Base-by-base conservation (phyloP, 2,797 vertebrate species). In the Rhinogobio ventralis region DNA sequence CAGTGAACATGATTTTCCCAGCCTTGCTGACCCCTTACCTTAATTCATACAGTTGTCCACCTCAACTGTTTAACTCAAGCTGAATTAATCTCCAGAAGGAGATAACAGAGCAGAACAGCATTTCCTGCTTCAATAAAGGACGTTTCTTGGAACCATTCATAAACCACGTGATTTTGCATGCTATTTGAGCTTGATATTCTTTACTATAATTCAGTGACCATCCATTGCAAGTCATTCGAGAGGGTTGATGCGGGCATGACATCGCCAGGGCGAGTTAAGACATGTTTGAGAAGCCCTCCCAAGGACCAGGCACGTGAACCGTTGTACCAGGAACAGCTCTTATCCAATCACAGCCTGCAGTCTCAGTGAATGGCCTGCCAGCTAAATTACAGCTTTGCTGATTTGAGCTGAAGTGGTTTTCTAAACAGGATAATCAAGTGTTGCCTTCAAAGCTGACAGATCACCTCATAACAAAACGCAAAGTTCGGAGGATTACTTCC, bases 281-380 rank as follows among this genome's bases (percentile, higher is more conserved):
- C 95, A 92, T 95, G 95, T 85, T 87, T 73, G 83, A 85, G 79
- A 85, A 88, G 90, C 90, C 92, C 94, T 94, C 94, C 94, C 93
- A 94, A 93, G 93, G 93, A 92, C 93, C 93, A 89, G 91, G 92
- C 88, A 79, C 83, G 84, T 82, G 49, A 36, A 62, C 57, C 2
- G 39, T 75, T 86, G 85, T 85, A 82, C 78, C 85, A 82, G 81
- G 28, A 85, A 81, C 69, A 71, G 86, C 84, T 80, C 86, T 85
- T 39, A 80, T 25, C 84, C 89, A 89, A 91, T 90, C 88, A 86
- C 66, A 79, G 79, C 62, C 23, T 79, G 7, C 75, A 77, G 73
- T 82, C 83, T 79, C 83, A 77, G 75, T 86, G 76, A 90, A 78
- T 85, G 57, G 77, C 75, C 85, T 86, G 85, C 79, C 79, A 78